Evolutionary conservation across 2,113 vertebrate species (phyloP).

Genomic region (Uria aalge): DNA sequence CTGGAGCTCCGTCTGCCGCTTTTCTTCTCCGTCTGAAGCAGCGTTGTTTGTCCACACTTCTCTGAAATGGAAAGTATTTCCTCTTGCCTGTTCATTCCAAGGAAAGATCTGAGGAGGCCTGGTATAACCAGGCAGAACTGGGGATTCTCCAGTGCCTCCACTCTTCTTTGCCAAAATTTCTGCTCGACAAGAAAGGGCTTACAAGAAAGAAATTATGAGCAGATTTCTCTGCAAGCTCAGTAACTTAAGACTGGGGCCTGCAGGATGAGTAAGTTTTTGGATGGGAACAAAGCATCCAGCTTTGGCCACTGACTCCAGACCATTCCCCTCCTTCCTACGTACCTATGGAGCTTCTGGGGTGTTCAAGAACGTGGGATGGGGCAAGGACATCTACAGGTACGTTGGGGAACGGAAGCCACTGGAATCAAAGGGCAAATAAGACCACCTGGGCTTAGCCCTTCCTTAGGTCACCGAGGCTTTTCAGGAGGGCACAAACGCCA

Average conservation of each 20-base stretch:
- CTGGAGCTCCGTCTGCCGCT: conserved; percentile 12
- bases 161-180: conserved; percentile 12
- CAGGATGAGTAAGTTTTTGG: conserved; percentile 20
- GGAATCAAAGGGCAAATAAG: background rate
- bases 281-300: background rate
- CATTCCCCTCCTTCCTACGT: background rate
- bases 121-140: conserved; percentile 52
- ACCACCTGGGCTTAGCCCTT: background rate
- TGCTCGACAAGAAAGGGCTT: conserved; percentile 18
- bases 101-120: conserved; percentile 46
- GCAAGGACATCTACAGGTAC: background rate
- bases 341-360: background rate
- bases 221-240: conserved; percentile 15
- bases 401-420: background rate
- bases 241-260: background rate
- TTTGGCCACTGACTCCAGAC: background rate
- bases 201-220: background rate
- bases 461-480: background rate
- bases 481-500: background rate
- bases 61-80: conserved; percentile 67
- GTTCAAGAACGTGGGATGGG: background rate
- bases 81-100: conserved; percentile 24
- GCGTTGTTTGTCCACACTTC: conserved; percentile 26
- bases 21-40: conserved; percentile 50
- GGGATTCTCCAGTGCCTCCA: conserved; percentile 35